A percentile compares a stretch with the other conserved stretches of the same genome.
phyloP scores from a whole-genome alignment of 2,797 vertebrate genomes.

The Vespertilio murinus region DNA sequence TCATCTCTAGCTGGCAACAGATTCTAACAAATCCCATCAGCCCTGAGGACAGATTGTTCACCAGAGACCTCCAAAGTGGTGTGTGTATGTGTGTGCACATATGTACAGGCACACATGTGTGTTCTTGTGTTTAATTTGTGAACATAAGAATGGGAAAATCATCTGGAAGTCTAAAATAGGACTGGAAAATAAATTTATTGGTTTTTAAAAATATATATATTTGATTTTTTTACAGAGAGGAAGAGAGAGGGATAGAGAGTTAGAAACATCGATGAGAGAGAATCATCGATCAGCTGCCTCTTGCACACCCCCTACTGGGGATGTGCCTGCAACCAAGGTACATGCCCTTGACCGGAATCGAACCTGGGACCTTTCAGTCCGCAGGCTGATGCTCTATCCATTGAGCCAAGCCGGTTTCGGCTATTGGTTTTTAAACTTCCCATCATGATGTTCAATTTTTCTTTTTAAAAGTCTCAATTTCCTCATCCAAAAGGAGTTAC shows the following conservation, averaged over 20 bases:
- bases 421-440: constrained; percentile 6
- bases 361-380: no score
- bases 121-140: neutral
- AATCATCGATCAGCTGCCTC: no score
- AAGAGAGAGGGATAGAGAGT: no score
- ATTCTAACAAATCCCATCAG: neutral
- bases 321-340: no score
- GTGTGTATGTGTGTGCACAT: neutral
- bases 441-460: neutral
- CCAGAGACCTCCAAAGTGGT: neutral
- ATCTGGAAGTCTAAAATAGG: neutral
- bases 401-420: no score
- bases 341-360: no score
- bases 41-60: neutral
- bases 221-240: no score
- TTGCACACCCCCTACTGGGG: no score
- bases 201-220: no score
- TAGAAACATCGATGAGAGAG: no score
- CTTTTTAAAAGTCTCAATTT: constrained; percentile 11
- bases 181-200: neutral
- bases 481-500: neutral
- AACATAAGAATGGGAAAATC: neutral
- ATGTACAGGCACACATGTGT: neutral
- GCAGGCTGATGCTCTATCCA: no score
- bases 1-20: neutral